Evolutionary conservation across 2,113 vertebrate genomes (phyloP).

Genomic region (Erinaceus europaeus): DNA sequence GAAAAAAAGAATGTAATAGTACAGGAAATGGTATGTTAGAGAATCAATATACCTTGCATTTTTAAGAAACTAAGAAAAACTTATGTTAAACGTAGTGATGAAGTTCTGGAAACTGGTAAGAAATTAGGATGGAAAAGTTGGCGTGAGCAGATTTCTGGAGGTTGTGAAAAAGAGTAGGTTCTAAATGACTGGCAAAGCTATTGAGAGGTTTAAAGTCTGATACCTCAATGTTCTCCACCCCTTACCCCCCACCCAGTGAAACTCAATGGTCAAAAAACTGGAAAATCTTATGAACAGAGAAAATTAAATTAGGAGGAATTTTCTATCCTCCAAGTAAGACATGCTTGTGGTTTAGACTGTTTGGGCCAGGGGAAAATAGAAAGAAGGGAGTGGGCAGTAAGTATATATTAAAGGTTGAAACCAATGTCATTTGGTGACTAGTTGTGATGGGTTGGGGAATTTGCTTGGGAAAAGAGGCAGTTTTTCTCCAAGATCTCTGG

Average conservation of each 20-base stretch:
- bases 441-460: background rate
- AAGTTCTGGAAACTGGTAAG: background rate
- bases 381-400: background rate
- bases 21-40: background rate
- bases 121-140: background rate
- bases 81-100: too few relatives aligned
- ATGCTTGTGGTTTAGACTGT: background rate
- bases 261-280: background rate
- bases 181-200: background rate
- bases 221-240: background rate
- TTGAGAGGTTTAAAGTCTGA: background rate
- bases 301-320: background rate
- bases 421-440: background rate
- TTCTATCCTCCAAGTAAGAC: background rate
- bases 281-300: background rate
- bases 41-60: background rate
- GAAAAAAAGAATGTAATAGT: background rate
- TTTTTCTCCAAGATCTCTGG: background rate
- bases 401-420: background rate
- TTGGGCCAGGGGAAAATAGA: background rate
- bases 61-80: background rate
- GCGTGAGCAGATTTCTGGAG: background rate
- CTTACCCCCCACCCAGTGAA: too few relatives aligned
- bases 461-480: background rate
- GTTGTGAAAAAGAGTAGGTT: background rate